These are phyloP conservation scores for Mus caroli DNA, from an alignment of 2,797 vertebrate species.

Conservation along the genomic window DNA sequence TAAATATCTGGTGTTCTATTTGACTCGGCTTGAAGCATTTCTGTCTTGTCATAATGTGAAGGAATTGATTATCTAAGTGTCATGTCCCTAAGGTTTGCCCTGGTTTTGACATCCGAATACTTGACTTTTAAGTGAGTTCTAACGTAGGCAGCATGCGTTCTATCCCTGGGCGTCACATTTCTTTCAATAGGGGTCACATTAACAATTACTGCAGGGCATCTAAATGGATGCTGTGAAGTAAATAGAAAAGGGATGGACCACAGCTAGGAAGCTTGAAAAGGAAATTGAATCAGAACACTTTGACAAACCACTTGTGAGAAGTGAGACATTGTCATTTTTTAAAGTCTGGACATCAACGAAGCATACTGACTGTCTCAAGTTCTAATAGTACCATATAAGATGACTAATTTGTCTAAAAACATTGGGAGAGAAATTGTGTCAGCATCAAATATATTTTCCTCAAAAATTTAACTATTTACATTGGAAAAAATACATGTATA, in stretches of 20 bases:
- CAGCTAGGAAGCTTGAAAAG: slow-evolving; percentile 20
- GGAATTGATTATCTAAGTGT: slow-evolving; percentile 41
- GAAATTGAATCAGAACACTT: slow-evolving; percentile 63
- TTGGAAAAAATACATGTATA: neutral
- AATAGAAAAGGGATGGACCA: slow-evolving; percentile 47
- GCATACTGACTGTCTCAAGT: neutral
- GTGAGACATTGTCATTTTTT: neutral
- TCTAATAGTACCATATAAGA: neutral
- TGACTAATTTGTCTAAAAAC: neutral
- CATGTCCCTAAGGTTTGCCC: slow-evolving; percentile 32
- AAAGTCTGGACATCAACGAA: neutral
- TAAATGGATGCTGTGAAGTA: slow-evolving; percentile 42
- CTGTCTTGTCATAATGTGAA: slow-evolving; percentile 24
- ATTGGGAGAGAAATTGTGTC: neutral
- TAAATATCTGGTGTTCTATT: slow-evolving; percentile 18
- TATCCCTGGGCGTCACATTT: neutral
- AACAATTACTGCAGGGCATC: slow-evolving; percentile 66
- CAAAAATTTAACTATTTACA: neutral
- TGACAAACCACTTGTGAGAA: slow-evolving; percentile 55
- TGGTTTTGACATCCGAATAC: slow-evolving; percentile 56
- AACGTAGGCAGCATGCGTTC: slow-evolving; percentile 46
- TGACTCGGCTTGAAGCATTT: slow-evolving; percentile 55
- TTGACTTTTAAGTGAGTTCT: slow-evolving; percentile 74
- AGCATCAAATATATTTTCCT: neutral
- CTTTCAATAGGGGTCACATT: slow-evolving; percentile 63